Conservation (phyloP, 2,888 invertebrate species). For the Mimumesa dahlbomi region DNA sequence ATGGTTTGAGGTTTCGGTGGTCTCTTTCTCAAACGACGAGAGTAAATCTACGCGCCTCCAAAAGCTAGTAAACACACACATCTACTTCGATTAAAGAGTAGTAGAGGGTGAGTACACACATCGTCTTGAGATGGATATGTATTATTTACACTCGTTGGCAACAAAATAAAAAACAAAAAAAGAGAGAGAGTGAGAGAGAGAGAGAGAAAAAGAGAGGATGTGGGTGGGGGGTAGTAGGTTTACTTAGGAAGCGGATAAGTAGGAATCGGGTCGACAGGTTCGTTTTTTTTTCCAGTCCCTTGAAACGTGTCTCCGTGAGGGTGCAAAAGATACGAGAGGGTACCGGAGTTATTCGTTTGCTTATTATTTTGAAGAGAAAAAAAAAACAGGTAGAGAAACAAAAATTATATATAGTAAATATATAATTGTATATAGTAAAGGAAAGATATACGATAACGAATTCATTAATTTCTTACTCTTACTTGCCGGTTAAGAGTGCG, state of each 20-base stretch:
- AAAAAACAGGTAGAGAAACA: too few species aligned
- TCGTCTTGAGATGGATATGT: constrained; percentile 35
- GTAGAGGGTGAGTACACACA: constrained; percentile 33
- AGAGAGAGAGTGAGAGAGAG: neutral
- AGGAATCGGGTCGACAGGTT: neutral
- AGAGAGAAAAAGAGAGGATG: constrained; percentile 1
- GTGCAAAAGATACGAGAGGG: too few species aligned
- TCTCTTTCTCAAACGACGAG: constrained; percentile 40
- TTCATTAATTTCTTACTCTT: constrained; percentile 61
- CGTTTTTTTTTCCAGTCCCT: too few species aligned
- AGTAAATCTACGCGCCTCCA: constrained; percentile 56
- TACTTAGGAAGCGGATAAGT: too few species aligned
- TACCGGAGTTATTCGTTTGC: too few species aligned
- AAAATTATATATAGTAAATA: too few species aligned
- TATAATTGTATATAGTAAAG: constrained; percentile 10
- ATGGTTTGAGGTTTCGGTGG: neutral
- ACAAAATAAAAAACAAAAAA: constrained; percentile 36
- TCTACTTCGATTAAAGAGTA: constrained; percentile 46
- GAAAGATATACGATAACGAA: constrained; percentile 55
- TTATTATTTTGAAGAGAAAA: too few species aligned
- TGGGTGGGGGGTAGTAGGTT: too few species aligned
- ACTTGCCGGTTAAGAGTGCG: constrained; percentile 63
- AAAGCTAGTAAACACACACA: constrained; percentile 57
- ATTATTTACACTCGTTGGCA: constrained; percentile 33
- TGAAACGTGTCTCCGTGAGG: too few species aligned